Conservation (phyloP, 2,888 invertebrate genomes). For the Antheraea yamamai region DNA sequence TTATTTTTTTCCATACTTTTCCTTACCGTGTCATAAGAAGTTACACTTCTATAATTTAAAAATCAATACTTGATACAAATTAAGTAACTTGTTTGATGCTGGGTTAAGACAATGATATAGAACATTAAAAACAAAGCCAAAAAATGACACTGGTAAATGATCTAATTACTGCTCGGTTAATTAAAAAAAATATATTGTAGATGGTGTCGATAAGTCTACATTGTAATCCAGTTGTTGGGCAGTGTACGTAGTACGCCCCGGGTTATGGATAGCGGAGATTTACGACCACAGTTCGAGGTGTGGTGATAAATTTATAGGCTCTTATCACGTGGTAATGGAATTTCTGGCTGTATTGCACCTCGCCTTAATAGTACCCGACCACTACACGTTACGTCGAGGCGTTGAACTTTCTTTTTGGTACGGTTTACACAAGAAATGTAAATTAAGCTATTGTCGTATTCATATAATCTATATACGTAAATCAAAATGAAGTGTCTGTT, state of each 20-base stretch:
- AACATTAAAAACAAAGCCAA: too few relatives aligned
- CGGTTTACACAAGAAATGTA: background rate
- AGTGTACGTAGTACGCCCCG: slow-evolving; percentile 15
- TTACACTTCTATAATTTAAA: too few relatives aligned
- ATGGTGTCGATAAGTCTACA: background rate
- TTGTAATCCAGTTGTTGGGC: slow-evolving; percentile 12
- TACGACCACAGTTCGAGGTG: slow-evolving; percentile 51
- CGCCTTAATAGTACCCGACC: slow-evolving; percentile 18
- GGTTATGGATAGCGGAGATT: slow-evolving; percentile 53
- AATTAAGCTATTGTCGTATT: background rate
- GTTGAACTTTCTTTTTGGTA: slow-evolving; percentile 13
- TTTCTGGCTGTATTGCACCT: slow-evolving; percentile 37
- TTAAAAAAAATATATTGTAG: background rate
- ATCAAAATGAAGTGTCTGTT: too few relatives aligned
- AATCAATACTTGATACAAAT: too few relatives aligned
- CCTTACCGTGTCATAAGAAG: too few relatives aligned
- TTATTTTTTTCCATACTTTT: too few relatives aligned
- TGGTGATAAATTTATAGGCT: slow-evolving; percentile 73
- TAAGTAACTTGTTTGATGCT: too few relatives aligned
- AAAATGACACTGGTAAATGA: background rate
- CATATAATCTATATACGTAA: too few relatives aligned
- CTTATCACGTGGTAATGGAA: slow-evolving; percentile 72
- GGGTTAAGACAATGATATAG: too few relatives aligned
- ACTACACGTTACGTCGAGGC: slow-evolving; percentile 8
- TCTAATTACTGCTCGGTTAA: background rate